Base-by-base conservation (phyloP, 92 coral and sea anemone species). In the Epizoanthus stellaris region DNA sequence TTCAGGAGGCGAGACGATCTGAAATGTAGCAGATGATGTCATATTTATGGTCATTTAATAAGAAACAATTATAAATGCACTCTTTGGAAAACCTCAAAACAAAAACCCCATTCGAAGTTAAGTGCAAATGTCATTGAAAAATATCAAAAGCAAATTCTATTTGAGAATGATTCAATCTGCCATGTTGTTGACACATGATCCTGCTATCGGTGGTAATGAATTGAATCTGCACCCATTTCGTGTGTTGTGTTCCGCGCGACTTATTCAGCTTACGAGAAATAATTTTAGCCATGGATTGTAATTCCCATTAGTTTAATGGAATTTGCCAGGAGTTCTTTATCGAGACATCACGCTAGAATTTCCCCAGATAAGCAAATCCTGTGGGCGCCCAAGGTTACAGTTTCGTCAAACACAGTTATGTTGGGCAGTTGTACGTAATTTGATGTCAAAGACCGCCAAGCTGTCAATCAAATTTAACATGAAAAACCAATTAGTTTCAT, bases 401-500 rank as follows among this genome's bases (percentile, higher is more conserved):
- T 68, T 36, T 30, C 10, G 56, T 52, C 69, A 17, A 20, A n/a
- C 30, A 49, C 52, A 38, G 15, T 56, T 23, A 57, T 54, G 70
- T 30, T 36, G 6, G 36, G 1, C 80, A 56, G 2, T 30, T 74
- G 43, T 76, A 66, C 82, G 82, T 77, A 62, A 53, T 62, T n/a
- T 62, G 71, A 77, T 77, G 82, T 77, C 70, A 77, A 42, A 75
- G 82, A 19, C 60, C 58, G 58, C 58, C 39, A 30, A 6, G 82
- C 21, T 77, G 82, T 77, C 82, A 77, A 77, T 77, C 82, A 77
- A 77, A 42, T 19, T 1, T 40, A 61, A 58, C 82, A 76, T 76
- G 82, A 76, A 76, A 76, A 76, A 76, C 82, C 71, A 87, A 94
- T 94, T 89, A 92, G 89, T 68, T 58, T 60, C 85, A 87, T 87